A percentile compares a stretch with the other conserved stretches of the same genome.
Evolutionary conservation across 2,888 invertebrate species (phyloP).

Genomic region (Parnassius glacialis): DNA sequence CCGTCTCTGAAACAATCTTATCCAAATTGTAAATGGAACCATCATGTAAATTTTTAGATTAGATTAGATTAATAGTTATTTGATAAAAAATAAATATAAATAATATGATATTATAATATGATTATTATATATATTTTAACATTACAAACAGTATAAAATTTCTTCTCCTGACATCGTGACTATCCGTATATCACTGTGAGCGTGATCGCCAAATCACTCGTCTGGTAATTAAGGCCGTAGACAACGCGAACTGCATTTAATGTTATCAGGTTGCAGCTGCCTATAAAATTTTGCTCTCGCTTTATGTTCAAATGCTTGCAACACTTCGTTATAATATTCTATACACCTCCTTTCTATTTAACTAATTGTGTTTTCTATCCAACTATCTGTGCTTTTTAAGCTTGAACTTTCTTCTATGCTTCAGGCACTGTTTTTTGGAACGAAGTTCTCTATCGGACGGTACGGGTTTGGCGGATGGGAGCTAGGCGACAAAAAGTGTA

Average conservation of each 20-base stretch:
- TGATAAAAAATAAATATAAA: background rate
- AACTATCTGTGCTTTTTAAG: slow-evolving; percentile 2
- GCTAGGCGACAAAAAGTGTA: no score
- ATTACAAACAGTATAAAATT: slow-evolving; percentile 1
- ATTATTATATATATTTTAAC: background rate
- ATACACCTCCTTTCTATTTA: slow-evolving; percentile 12
- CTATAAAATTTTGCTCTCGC: slow-evolving; percentile 20
- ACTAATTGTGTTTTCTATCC: background rate
- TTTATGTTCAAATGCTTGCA: slow-evolving; percentile 22
- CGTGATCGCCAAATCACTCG: slow-evolving; percentile 41
- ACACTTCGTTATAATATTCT: slow-evolving; percentile 21
- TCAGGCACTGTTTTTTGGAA: background rate
- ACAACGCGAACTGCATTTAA: slow-evolving; percentile 32
- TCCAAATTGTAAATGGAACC: no score
- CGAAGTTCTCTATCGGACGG: no score
- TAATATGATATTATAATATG: background rate
- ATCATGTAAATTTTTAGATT: no score
- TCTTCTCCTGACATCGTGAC: slow-evolving; percentile 17
- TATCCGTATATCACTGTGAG: slow-evolving; percentile 28
- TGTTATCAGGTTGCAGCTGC: slow-evolving; percentile 29
- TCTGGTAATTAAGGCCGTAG: slow-evolving; percentile 48
- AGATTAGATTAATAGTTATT: no score
- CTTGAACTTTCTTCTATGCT: background rate
- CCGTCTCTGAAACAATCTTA: no score
- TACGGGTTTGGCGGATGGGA: no score